Conservation (phyloP, 2,797 vertebrate species). For the Percopsis omiscomaycus region DNA sequence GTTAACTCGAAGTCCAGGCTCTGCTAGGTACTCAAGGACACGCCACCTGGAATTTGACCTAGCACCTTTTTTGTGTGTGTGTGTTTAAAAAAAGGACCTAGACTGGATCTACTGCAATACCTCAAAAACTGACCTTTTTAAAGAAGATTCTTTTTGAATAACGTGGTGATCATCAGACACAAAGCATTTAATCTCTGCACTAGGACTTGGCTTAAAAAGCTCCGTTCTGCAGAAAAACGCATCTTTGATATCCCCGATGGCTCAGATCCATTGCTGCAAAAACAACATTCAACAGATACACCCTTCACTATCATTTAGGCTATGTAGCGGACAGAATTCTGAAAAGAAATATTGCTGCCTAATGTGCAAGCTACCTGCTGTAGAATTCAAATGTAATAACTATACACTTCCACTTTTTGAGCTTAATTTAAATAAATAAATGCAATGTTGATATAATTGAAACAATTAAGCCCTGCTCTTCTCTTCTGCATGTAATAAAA, state of each 20-base stretch:
- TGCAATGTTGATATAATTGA: conserved; percentile 1
- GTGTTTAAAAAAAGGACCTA: conserved; percentile 4
- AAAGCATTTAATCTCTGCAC: conserved; percentile 14
- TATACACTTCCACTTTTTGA: no score
- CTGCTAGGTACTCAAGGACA: conserved; percentile 46
- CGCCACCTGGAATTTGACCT: conserved; percentile 61
- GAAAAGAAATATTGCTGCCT: no score
- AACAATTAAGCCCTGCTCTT: conserved; percentile 2
- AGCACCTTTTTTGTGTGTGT: conserved; percentile 38
- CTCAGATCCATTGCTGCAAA: conserved; percentile 4
- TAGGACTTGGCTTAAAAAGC: conserved; percentile 3
- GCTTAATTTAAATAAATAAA: no score
- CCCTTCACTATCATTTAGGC: no score
- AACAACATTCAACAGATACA: not conserved
- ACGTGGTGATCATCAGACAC: not conserved
- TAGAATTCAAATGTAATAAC: no score
- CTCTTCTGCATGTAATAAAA: conserved; percentile 42
- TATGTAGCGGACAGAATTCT: no score
- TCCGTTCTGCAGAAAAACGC: not conserved
- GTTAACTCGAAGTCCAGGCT: conserved; percentile 33
- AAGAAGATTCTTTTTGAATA: conserved; percentile 2
- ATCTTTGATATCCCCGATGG: not conserved
- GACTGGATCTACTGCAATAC: conserved; percentile 47
- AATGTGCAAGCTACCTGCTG: no score
- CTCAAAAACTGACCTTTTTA: conserved; percentile 20